Conservation (phyloP, 1,140 invertebrate genomes). For the Aricia agestis region DNA sequence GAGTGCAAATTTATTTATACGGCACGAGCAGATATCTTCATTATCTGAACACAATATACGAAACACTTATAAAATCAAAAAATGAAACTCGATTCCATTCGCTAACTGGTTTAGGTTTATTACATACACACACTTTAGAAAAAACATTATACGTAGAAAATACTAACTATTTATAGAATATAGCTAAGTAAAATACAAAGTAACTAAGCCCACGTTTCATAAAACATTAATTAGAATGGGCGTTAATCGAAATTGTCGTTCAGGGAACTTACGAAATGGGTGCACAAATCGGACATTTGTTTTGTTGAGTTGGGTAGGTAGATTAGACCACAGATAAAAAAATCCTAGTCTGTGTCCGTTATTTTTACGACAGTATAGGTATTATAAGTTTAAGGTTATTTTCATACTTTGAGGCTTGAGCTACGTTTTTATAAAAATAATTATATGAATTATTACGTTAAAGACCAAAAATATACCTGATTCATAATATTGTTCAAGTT, state of each 20-base stretch:
- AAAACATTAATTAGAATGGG: slow-evolving; percentile 37
- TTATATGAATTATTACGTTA: no score
- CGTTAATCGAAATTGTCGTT: slow-evolving; percentile 64
- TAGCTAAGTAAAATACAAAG: slow-evolving; percentile 34
- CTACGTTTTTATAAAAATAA: no score
- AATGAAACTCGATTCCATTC: slow-evolving; percentile 71
- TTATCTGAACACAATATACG: background rate
- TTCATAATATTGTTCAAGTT: no score
- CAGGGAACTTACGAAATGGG: slow-evolving; percentile 74
- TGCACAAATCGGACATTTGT: slow-evolving; percentile 76
- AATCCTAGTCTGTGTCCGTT: background rate
- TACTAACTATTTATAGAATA: slow-evolving; percentile 35
- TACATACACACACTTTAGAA: slow-evolving; percentile 47
- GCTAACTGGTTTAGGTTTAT: slow-evolving; percentile 45
- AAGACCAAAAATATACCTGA: no score
- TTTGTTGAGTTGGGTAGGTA: slow-evolving; percentile 64
- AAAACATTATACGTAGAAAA: slow-evolving; percentile 38
- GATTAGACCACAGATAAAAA: slow-evolving; percentile 11
- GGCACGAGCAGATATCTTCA: background rate
- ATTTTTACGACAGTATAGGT: no score
- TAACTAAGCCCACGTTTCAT: slow-evolving; percentile 36
- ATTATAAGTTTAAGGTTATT: no score
- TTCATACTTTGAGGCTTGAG: no score
- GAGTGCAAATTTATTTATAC: slow-evolving; percentile 16
- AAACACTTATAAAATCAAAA: slow-evolving; percentile 52